Percentiles rank a stretch among this genome's conserved stretches.
Evolutionary conservation across 92 coral and sea anemone genomes (phyloP).

Genomic region (Pocillopora grandis): DNA sequence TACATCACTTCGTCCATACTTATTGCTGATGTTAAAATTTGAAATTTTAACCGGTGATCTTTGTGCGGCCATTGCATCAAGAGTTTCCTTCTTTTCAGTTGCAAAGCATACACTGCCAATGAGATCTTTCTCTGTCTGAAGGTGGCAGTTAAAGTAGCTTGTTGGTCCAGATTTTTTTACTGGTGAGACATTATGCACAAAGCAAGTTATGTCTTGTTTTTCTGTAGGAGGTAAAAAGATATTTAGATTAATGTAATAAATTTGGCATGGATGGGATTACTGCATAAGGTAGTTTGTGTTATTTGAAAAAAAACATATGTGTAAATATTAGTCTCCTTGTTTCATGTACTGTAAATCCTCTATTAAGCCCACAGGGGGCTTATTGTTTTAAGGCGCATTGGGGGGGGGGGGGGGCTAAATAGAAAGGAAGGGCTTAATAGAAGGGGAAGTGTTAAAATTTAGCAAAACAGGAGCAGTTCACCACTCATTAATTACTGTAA

Average conservation of each 20-base stretch:
- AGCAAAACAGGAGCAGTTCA: no score
- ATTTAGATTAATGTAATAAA: conserved; percentile 29
- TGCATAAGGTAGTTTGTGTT: conserved; percentile 37
- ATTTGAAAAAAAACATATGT: conserved; percentile 31
- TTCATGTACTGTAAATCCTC: conserved; percentile 24
- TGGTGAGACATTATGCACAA: no score
- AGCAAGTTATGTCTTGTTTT: conserved; percentile 42
- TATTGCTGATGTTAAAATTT: conserved; percentile 54
- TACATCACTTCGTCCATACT: conserved; percentile 58
- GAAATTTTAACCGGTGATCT: conserved; percentile 64
- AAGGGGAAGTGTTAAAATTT: no score
- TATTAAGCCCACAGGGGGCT: no score
- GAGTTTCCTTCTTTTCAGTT: conserved; percentile 52
- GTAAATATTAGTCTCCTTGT: conserved; percentile 34
- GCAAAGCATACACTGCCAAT: conserved; percentile 54
- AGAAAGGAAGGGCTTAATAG: no score
- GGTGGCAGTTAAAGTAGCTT: no score
- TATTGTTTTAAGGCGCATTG: no score
- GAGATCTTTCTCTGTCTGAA: no score
- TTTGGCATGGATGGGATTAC: conserved; percentile 41
- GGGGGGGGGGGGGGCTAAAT: no score
- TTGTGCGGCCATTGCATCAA: conserved; percentile 58
- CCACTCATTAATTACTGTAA: no score
- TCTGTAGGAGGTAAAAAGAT: conserved; percentile 43
- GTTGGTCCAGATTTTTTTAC: no score